A percentile compares a stretch with the other conserved stretches of the same genome.
Conservation (phyloP, 2,113 vertebrate genomes). For the Trogon surrucura region DNA sequence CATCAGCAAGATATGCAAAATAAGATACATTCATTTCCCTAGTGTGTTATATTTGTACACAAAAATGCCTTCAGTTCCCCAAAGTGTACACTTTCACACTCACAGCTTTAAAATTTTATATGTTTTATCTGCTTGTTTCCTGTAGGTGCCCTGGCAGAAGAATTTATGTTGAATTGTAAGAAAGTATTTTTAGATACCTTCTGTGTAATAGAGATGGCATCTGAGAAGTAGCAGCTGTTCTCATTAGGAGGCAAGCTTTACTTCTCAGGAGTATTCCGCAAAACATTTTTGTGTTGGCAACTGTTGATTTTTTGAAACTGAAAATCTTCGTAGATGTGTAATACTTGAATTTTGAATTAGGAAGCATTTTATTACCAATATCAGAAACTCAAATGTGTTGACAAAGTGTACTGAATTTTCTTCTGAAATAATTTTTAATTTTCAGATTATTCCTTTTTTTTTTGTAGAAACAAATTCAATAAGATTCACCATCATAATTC, state of each 20-base stretch:
- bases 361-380: neutral
- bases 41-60: neutral
- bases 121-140: neutral
- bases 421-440: neutral
- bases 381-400: neutral
- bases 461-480: neutral
- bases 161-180: neutral
- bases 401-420: neutral
- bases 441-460: neutral
- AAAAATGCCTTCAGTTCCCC: neutral
- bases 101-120: neutral
- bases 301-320: neutral
- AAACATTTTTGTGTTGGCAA: neutral
- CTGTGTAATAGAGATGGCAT: neutral
- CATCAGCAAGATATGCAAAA: neutral
- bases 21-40: neutral
- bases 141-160: neutral
- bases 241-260: neutral
- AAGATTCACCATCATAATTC: neutral
- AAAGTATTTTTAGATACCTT: neutral
- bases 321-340: neutral
- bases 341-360: neutral
- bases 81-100: neutral
- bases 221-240: neutral
- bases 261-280: neutral